Evolutionary conservation across 2,113 vertebrate species (phyloP), one percentile per base, ranked within the genome.

Genomic region (Sinosuthora webbiana): DNA sequence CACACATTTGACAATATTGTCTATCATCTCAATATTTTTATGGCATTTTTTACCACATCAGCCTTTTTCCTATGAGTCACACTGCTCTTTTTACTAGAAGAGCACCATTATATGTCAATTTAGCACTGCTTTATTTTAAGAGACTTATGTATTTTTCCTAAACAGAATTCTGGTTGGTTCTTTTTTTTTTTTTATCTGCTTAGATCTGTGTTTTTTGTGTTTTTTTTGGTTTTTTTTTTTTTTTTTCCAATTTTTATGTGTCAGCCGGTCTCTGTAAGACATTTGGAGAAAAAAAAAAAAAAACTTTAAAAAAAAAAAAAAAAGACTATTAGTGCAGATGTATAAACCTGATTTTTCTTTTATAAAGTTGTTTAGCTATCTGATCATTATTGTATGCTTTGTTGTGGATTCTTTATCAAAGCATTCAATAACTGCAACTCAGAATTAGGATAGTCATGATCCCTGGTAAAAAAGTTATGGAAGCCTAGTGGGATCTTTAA

Each of bases 291-390:
- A 90, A 71, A 87, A 64, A 74, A 2, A 21, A 6, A 4, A 9
- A 27, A 74, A 42, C n/a, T n/a, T 10, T 39, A 80, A 17, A 35
- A 25, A 44, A 73, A 19, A 35, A 25, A n/a, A 33, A 55, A n/a
- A 1, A 53, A 22, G 1, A 15, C 5, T 3, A 55, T 9, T 23
- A 21, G 1, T 22, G 5, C 1, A 27, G 9, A 44, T 77, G 3
- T 15, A 77, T 24, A 77, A 81, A 60, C 3, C 7, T 49, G 18
- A 9, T 5, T 11, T 19, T 39, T 17, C 13, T 41, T 41, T 41
- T 33, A 44, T 28, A 6, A 3, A 25, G 8, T 35, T 85, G 0
- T 41, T 81, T 49, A 63, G 2, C 20, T 45, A 2, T 73, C 28
- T 83, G 20, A 24, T 60, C 2, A 31, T 55, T 85, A 79, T 63